Evolutionary conservation across 2,888 invertebrate genomes (phyloP), one percentile per base, ranked within the genome.

Genomic region (Drosophila mimetica): DNA sequence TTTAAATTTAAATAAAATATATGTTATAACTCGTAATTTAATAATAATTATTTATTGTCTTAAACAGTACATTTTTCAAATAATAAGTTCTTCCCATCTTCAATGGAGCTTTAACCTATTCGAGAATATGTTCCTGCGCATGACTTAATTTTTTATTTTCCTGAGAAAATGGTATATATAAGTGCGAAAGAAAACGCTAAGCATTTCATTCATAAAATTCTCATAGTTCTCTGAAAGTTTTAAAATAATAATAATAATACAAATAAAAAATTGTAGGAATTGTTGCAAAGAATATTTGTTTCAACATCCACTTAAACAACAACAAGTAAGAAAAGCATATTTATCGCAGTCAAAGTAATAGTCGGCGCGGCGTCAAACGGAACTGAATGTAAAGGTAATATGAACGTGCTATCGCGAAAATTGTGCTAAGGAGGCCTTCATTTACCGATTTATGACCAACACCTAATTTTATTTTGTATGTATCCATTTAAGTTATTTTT

Each of bases 201-300:
- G 11, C 30, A 11, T 9, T 55, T 53, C 55, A 55, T 53, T 55
- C 55, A 55, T 55, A 22, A 55, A 52, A 55, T 37, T 34, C 53
- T 28, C 52, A 55, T 53, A 52, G 30, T 18, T 13, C 18, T 46
- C 6, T 28, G 1, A 1, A 20, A 1, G 41, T 41, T 20, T 11
- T 18, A 1, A 41, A 20, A 11, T 13, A 41, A 13, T 5, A 2
- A n/a, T n/a, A n/a, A n/a, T n/a, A n/a, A n/a, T n/a, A n/a, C n/a
- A n/a, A n/a, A n/a, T n/a, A 13, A 20, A 39, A 5, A 3, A 9
- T 37, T 39, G 9, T 11, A 11, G 5, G 11, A 39, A 39, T 18
- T 39, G 5, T 11, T 4, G 16, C 4, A 11, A 11, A 18, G 9
- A 16, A 11, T 18, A 36, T 16, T 16, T 14, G 8, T 36, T 14